Evolutionary conservation across 2,113 vertebrate species (phyloP), one percentile per base, ranked within the genome.

Genomic region (Verasper variegatus): DNA sequence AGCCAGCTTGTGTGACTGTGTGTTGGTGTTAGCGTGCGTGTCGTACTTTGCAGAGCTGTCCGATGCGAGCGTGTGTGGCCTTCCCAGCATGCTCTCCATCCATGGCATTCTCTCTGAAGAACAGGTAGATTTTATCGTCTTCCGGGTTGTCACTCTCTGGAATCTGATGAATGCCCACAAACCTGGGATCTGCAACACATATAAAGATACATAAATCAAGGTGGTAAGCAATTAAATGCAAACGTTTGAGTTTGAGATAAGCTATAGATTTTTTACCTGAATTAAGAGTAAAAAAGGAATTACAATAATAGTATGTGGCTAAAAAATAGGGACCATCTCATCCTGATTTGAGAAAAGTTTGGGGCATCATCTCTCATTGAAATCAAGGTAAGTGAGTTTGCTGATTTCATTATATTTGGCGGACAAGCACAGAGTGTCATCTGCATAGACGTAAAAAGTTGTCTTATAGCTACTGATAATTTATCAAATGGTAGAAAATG

Each of bases 61-160:
- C 97, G 68, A 99, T 96, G 76, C 98, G 95, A 86, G 98, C 97
- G 1, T 98, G 96, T 21, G 97, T 99, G 60, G 98, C 98, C 91
- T 99, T 99, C 83, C 98, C 97, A 27, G 94, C 94, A 75, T 98
- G 96, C 73, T 99, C 98, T 66, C 97, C 97, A 68, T 99, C 98
- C 52, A 99, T 97, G 0, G 97, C 98, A 20, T 96, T 99, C 92
- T 99, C 98, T 70, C 97, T 95, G 91, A 99, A 99, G 95, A 99
- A 98, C 90, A 98, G 94, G 90, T 98, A 99, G 69, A 99, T 95
- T 94, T 99, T 99, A 87, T 99, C 97, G 63, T 99, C 98, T 88
- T 99, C 98, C 52, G 96, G 97, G 76, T 99, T 98, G 93, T 99
- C 98, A 0, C 96, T 99, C 88, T 99, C 98, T 37, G 97, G 96